Evolutionary conservation across 2,888 invertebrate genomes (phyloP).

Genomic region (Silvanus unidentatus): DNA sequence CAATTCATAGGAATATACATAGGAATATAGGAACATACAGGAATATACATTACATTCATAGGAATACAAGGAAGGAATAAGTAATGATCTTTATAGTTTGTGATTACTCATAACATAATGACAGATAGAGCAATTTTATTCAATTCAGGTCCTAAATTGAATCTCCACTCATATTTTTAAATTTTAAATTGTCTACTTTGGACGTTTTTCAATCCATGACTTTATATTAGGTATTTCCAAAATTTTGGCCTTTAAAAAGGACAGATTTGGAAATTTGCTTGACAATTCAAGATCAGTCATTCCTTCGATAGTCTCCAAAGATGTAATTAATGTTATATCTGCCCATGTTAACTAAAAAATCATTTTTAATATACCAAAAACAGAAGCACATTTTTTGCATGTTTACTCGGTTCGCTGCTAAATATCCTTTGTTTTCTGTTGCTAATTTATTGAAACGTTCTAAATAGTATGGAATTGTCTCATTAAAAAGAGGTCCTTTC

Average conservation of each 20-base stretch:
- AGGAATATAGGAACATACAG: no score
- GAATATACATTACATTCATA: no score
- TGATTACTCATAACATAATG: no score
- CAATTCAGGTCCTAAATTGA: no score
- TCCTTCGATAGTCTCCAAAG: slow-evolving; percentile 53
- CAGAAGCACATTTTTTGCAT: neutral
- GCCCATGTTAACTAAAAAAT: slow-evolving; percentile 53
- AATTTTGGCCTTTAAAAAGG: slow-evolving; percentile 20
- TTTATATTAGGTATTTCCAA: slow-evolving; percentile 24
- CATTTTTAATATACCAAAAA: no score
- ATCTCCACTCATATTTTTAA: no score
- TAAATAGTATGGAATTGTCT: neutral
- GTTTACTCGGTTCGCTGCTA: slow-evolving; percentile 36
- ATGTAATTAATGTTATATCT: slow-evolving; percentile 56
- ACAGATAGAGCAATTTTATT: no score
- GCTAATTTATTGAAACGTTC: neutral
- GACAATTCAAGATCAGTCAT: slow-evolving; percentile 2
- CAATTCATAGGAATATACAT: no score
- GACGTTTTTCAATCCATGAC: slow-evolving; percentile 27
- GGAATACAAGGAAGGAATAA: no score
- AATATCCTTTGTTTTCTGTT: neutral
- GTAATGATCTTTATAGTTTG: no score
- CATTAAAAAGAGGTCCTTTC: slow-evolving; percentile 26
- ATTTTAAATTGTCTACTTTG: slow-evolving; percentile 9
- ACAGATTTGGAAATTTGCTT: no score